A percentile compares a stretch with the other conserved stretches of the same genome.
phyloP scores from a whole-genome alignment of 2,113 vertebrate species.

The Datnioides undecimradiatus region DNA sequence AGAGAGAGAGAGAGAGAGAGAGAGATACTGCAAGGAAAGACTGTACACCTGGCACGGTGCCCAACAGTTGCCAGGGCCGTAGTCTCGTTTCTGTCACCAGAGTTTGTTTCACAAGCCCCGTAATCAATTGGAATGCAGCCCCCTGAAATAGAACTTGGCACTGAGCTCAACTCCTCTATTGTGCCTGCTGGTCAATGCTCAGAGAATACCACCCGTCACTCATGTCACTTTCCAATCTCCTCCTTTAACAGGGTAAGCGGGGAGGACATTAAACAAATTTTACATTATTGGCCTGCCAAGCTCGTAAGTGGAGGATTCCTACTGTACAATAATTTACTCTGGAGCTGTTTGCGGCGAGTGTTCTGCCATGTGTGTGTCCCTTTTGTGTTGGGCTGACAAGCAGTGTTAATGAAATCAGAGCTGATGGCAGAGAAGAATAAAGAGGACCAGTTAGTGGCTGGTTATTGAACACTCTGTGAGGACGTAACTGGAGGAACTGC shows the following conservation, averaged over 20 bases:
- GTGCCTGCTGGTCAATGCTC: constrained; percentile 77
- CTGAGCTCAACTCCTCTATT: constrained; percentile 70
- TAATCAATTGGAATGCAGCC: constrained; percentile 84
- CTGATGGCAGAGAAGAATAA: constrained; percentile 67
- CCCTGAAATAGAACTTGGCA: constrained; percentile 84
- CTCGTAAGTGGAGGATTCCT: constrained; percentile 54
- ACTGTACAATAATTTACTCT: constrained; percentile 64
- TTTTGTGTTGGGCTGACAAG: constrained; percentile 78
- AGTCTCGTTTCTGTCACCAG: constrained; percentile 79
- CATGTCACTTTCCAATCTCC: constrained; percentile 75
- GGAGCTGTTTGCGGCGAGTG: constrained; percentile 43
- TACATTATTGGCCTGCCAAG: constrained; percentile 76
- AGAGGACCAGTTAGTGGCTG: constrained; percentile 55
- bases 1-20: constrained; percentile 48
- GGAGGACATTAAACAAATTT: constrained; percentile 80
- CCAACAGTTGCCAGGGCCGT: constrained; percentile 76
- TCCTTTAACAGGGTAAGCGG: constrained; percentile 46
- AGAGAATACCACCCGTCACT: constrained; percentile 76
- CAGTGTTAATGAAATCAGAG: constrained; percentile 81
- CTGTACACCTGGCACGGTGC: constrained; percentile 76
- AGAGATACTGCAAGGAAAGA: constrained; percentile 58
- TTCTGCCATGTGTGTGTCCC: constrained; percentile 79
- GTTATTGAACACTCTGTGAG: constrained; percentile 52
- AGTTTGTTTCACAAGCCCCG: constrained; percentile 84
- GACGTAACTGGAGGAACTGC: constrained; percentile 43